Evolutionary conservation across 2,113 vertebrate genomes (phyloP).

Genomic region (Crocuta crocuta): DNA sequence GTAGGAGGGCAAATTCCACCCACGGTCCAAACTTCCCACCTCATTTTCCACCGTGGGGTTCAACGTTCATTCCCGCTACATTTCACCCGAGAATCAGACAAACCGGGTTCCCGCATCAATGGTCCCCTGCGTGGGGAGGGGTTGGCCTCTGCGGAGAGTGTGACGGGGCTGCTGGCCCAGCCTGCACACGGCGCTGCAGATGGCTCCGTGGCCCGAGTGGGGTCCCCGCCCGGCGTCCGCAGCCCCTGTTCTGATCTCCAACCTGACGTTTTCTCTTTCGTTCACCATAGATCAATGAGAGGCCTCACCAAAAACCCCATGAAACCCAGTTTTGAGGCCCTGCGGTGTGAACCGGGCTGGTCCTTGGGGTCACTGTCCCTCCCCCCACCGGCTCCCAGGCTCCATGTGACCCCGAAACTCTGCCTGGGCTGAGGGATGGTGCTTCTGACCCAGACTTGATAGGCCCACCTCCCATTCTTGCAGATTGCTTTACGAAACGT

Average conservation of each 20-base stretch:
- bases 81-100: not conserved
- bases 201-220: not conserved
- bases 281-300: not conserved
- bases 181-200: rapidly evolving
- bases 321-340: not conserved
- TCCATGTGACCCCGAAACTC: rapidly evolving
- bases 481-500: not conserved
- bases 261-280: no score
- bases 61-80: not conserved
- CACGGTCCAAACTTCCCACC: not conserved
- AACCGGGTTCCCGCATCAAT: rapidly evolving
- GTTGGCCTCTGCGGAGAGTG: not conserved
- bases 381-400: rapidly evolving
- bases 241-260: not conserved
- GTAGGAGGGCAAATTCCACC: not conserved
- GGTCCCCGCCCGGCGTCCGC: not conserved
- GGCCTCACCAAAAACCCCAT: not conserved
- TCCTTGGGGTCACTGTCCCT: no score
- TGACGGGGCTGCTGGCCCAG: not conserved
- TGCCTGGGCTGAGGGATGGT: rapidly evolving
- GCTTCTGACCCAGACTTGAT: rapidly evolving
- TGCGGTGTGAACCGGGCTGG: no score
- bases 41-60: not conserved
- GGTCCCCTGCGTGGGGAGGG: not conserved
- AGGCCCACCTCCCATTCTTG: not conserved